phyloP scores from a whole-genome alignment of 2,888 invertebrate species.

The Eilema sororculum region DNA sequence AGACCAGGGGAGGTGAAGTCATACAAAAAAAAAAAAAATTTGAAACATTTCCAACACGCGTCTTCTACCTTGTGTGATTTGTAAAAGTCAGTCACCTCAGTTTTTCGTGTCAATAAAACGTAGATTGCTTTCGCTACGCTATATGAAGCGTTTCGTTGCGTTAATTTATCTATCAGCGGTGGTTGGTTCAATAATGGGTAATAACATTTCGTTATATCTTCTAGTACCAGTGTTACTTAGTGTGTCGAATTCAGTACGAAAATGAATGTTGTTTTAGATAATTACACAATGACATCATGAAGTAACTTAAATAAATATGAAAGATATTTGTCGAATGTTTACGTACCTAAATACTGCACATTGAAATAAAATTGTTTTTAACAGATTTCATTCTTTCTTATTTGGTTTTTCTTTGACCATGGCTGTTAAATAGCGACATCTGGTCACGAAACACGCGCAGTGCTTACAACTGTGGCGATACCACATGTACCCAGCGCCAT shows the following conservation, averaged over 20 bases:
- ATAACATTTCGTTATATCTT: background rate
- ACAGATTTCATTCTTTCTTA: no score
- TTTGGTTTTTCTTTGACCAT: no score
- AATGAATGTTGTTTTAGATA: background rate
- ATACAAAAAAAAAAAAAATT: no score
- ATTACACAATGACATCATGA: background rate
- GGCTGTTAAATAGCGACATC: no score
- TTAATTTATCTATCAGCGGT: background rate
- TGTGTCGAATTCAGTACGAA: background rate
- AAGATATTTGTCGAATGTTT: background rate
- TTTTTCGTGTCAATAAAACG: background rate
- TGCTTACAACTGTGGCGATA: no score
- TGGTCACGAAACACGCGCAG: no score
- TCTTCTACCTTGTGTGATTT: constrained; percentile 2
- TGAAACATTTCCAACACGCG: background rate
- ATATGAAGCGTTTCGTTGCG: constrained; percentile 13
- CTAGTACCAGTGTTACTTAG: background rate
- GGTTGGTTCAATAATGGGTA: background rate
- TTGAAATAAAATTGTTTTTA: no score
- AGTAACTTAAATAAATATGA: background rate
- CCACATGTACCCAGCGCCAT: no score
- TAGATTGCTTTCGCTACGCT: constrained; percentile 3
- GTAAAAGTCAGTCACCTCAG: constrained; percentile 2
- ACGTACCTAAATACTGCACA: no score
- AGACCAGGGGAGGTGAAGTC: no score